phyloP scores from a whole-genome alignment of 2,113 vertebrate genomes.

The Neotragus moschatus region DNA sequence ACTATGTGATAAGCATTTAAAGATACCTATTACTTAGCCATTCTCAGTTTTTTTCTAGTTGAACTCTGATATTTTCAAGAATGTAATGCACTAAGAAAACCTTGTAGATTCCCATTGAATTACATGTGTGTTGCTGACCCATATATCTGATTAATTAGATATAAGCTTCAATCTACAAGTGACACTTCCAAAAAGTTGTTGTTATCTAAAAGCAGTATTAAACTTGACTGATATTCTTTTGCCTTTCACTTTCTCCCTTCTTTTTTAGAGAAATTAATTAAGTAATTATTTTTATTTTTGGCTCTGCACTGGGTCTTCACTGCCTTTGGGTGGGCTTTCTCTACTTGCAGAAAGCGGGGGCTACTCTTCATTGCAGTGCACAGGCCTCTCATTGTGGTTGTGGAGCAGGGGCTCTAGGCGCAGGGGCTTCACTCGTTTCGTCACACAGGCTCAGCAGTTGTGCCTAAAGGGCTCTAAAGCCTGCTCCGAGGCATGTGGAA shows the following conservation, averaged over 20 bases:
- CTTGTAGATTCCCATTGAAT: neutral
- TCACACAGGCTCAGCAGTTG: neutral
- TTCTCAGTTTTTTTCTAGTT: neutral
- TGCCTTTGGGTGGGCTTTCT: neutral
- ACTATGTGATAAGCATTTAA: neutral
- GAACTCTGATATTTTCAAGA: neutral
- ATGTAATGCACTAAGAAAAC: neutral
- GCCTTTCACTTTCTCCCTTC: neutral
- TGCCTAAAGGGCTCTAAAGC: neutral
- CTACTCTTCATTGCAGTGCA: neutral
- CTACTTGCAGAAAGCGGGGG: neutral
- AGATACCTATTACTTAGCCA: neutral
- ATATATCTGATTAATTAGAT: neutral
- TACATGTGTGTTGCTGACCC: neutral
- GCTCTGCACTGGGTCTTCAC: neutral
- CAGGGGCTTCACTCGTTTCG: accelerated
- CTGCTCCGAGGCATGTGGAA: neutral
- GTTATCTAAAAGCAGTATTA: neutral
- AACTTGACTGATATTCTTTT: neutral
- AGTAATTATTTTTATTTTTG: neutral
- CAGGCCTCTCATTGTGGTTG: neutral
- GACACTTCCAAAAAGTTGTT: neutral
- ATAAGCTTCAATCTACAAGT: neutral
- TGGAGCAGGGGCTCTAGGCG: neutral
- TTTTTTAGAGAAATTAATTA: neutral